Evolutionary conservation across 2,797 vertebrate species (phyloP).

Genomic region (Eupleurogrammus muticus): DNA sequence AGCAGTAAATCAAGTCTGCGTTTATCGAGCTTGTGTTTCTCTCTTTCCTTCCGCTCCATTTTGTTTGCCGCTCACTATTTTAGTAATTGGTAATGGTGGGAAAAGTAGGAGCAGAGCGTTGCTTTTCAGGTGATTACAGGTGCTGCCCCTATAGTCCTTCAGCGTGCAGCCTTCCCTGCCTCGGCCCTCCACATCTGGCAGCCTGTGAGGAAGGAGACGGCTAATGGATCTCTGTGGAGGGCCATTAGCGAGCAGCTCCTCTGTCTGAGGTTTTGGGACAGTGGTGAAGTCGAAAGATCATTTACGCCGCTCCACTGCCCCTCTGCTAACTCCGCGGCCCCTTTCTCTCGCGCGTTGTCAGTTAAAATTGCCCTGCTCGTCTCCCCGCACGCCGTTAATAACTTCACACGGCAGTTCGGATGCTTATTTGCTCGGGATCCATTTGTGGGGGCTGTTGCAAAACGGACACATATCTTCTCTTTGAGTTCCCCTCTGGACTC

Average conservation of each 20-base stretch:
- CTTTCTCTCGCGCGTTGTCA: background rate
- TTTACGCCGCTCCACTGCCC: slow-evolving; percentile 33
- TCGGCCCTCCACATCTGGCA: slow-evolving; percentile 23
- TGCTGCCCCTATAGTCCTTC: slow-evolving; percentile 29
- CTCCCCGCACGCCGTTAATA: slow-evolving; percentile 6
- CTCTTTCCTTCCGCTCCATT: background rate
- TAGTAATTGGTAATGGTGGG: slow-evolving; percentile 22
- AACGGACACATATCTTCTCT: slow-evolving; percentile 3
- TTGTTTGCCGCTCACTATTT: slow-evolving; percentile 11
- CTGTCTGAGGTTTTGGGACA: slow-evolving; percentile 50
- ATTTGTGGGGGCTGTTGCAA: slow-evolving; percentile 1
- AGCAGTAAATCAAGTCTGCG: background rate
- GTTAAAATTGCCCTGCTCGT: slow-evolving; percentile 15
- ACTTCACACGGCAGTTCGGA: slow-evolving; percentile 19
- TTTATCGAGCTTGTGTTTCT: slow-evolving; percentile 4
- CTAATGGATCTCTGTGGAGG: slow-evolving; percentile 62
- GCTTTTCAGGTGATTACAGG: slow-evolving; percentile 56
- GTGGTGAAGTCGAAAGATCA: slow-evolving; percentile 35
- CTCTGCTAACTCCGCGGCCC: background rate
- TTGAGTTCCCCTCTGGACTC: slow-evolving; percentile 3
- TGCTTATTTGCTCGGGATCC: slow-evolving; percentile 16
- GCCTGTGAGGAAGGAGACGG: slow-evolving; percentile 30
- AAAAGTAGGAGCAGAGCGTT: slow-evolving; percentile 17
- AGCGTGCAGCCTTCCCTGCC: slow-evolving; percentile 28
- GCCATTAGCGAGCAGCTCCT: slow-evolving; percentile 49